phyloP scores from a whole-genome alignment of 2,797 vertebrate genomes.

The Loriculus beryllinus region DNA sequence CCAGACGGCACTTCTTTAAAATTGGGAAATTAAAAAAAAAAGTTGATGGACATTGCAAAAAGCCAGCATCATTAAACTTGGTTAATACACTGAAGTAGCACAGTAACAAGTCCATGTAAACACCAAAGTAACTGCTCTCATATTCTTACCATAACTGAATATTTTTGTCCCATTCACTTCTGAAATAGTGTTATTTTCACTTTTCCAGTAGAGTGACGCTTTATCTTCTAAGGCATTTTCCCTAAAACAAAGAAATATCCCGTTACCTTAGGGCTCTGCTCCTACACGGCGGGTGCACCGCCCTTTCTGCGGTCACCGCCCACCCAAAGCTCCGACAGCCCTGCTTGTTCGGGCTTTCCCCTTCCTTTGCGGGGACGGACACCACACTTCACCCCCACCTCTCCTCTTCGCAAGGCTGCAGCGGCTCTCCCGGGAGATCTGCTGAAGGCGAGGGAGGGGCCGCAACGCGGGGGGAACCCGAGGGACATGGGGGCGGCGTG shows the following conservation, averaged over 20 bases:
- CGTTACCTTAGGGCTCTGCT: background rate
- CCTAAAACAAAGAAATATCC: background rate
- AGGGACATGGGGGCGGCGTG: background rate
- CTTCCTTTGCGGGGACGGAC: accelerated
- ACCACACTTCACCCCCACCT: accelerated
- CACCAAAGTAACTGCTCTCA: background rate
- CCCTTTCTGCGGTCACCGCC: accelerated
- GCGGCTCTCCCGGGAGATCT: background rate
- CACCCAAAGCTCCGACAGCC: background rate
- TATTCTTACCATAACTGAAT: constrained; percentile 87
- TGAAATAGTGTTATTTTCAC: constrained; percentile 80
- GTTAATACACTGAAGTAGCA: accelerated
- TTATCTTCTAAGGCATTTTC: constrained; percentile 68
- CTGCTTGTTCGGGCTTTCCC: too few relatives aligned
- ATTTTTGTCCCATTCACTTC: constrained; percentile 85
- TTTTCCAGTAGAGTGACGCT: constrained; percentile 80
- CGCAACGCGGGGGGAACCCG: background rate
- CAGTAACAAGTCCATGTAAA: accelerated
- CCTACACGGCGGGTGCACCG: accelerated
- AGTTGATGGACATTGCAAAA: background rate
- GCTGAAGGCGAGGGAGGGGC: background rate
- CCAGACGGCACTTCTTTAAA: accelerated
- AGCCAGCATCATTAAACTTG: background rate
- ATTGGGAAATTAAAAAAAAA: accelerated
- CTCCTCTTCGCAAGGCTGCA: too few relatives aligned